Evolutionary conservation across 2,888 invertebrate species (phyloP), one percentile per base, ranked within the genome.

Genomic region (Toxonevra muliebris): DNA sequence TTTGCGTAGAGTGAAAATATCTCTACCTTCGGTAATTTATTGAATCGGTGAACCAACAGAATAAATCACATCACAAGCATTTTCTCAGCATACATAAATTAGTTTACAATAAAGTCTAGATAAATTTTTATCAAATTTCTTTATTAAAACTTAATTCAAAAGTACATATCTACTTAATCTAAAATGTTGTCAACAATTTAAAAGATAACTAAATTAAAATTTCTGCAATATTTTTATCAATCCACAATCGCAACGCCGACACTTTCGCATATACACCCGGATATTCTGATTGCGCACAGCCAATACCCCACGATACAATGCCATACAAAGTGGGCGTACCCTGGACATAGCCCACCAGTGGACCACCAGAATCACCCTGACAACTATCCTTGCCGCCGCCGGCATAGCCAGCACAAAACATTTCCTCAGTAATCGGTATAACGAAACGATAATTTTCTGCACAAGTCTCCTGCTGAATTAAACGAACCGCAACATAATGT

Each of bases 291-390:
- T 79, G 74, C 2, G 80, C 81, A 55, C 82, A 81, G 59, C 82
- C 81, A 45, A 82, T 62, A 43, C 81, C 81, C 78, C 79, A 81
- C 59, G 82, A 82, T 10, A 82, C 81, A 15, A 82, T 77, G 17
- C 81, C 81, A 57, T 76, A 77, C 1, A 82, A 77, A 65, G 70
- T 80, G 30, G 70, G 48, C 15, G n/a, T 40, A 11, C 57, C 20
- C 12, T 59, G n/a, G 17, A 54, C 40, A 70, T 74, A 71, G 17
- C 77, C 75, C 3, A 82, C 79, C 45, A 82, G 69, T 3, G 81
- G 82, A 11, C 81, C 82, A 59, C 81, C 81, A 0, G 81, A 82
- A 71, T 82, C 81, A 17, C 81, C 81, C 69, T 81, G 81, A 52
- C 81, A 81, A 65, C 81, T 79, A 53, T 81, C 81, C 10, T 73